A percentile compares a stretch with the other conserved stretches of the same genome.
These are phyloP conservation scores for Bujurquina vittata DNA, from an alignment of 2,113 vertebrate genomes.

Conservation along the genomic window DNA sequence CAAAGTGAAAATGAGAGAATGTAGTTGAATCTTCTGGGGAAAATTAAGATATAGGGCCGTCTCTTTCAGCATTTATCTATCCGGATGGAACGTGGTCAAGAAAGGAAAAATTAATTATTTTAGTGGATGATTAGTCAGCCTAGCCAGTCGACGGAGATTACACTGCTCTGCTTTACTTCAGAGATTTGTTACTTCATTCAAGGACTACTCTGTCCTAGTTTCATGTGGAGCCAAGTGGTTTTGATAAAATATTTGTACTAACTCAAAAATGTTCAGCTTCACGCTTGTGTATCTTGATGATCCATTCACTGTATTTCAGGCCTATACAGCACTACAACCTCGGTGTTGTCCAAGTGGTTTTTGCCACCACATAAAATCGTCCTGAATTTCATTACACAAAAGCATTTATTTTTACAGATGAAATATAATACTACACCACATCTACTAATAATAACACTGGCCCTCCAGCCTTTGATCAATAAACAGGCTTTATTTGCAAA, in stretches of 20 bases:
- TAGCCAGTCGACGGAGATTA: constrained; percentile 29
- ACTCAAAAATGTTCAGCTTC: neutral
- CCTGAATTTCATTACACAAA: neutral
- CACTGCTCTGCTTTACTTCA: constrained; percentile 5
- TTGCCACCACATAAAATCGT: neutral
- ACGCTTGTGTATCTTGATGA: neutral
- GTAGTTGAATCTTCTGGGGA: constrained; percentile 18
- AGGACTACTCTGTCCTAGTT: neutral
- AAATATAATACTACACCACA: neutral
- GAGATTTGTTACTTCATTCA: constrained; percentile 23
- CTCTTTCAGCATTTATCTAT: constrained; percentile 37
- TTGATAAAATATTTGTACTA: constrained; percentile 5
- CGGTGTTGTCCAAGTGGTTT: neutral
- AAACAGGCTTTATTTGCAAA: constrained; percentile 48
- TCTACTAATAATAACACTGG: neutral
- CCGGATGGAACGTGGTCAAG: constrained; percentile 19
- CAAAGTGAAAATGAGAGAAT: constrained; percentile 8
- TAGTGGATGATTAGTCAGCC: constrained; percentile 42
- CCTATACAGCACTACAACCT: neutral
- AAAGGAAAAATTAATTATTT: constrained; percentile 45
- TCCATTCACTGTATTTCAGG: constrained; percentile 9
- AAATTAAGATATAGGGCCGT: constrained; percentile 37
- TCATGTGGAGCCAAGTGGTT: neutral
- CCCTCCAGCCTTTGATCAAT: constrained; percentile 35
- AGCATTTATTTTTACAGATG: neutral